Evolutionary conservation across 2,113 vertebrate species (phyloP), one percentile per base, ranked within the genome.

Genomic region (Montifringilla adamsi): DNA sequence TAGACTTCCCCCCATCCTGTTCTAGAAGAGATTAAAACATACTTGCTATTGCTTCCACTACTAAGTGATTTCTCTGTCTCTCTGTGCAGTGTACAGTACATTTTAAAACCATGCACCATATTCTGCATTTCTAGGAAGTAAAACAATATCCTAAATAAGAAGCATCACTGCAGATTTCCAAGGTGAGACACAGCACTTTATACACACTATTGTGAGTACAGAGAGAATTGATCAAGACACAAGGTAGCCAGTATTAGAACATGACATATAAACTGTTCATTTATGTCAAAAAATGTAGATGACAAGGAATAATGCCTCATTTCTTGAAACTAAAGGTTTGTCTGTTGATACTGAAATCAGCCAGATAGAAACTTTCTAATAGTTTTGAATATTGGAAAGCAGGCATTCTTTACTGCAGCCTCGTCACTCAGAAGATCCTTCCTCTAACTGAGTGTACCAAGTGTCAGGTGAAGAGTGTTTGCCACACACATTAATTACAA

Each of bases 401-500:
- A 77, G 27, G 11, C 33, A 44, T 28, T 60, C 37, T 37, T 68
- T 52, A 59, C 22, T 33, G 33, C 37, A 59, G 53, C 5, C 31
- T 59, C 11, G 26, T 43, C 37, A 76, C 26, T 59, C 26, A 35
- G 24, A 49, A 58, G 44, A 68, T 68, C 18, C 18, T 37, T 59
- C 14, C 22, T 68, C 14, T 30, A 58, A 30, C 0, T 52, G 16
- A 35, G 37, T 52, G 27, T 8, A 6, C 11, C 11, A 5, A 68
- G 11, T 1, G 0, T 19, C 6, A 0, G 17, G 15, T 27, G 15
- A 77, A 67, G 7, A 26, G 11, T 37, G 21, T 44, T 77, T 60
- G 22, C 26, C 21, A 6, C 7, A 35, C 35, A 50, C 52, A 59
- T 6, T 21, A 26, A 22, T 68, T 26, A 68, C 17, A 33, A 52